Evolutionary conservation across 2,888 invertebrate genomes (phyloP).

Genomic region (Teleiodes luculella): DNA sequence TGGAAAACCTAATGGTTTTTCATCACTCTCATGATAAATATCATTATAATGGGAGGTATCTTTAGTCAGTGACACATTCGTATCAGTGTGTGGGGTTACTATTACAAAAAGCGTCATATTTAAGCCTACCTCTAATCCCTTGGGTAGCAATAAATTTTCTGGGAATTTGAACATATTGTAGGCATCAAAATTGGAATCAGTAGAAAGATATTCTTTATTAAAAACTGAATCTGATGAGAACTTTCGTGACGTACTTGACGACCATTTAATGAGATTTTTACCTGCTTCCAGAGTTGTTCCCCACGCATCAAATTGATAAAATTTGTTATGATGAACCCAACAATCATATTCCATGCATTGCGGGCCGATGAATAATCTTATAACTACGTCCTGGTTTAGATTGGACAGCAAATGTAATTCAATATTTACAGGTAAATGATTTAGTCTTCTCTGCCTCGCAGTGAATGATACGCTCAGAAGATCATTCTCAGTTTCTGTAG

Average conservation of each 20-base stretch:
- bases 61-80: neutral
- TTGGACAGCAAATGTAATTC: constrained; percentile 50
- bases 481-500: neutral
- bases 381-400: constrained; percentile 35
- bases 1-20: constrained; percentile 64
- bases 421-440: constrained; percentile 47
- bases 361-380: constrained; percentile 63
- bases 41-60: constrained; percentile 34
- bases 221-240: constrained; percentile 48
- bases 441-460: constrained; percentile 57
- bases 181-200: constrained; percentile 28
- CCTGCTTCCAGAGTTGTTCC: constrained; percentile 43
- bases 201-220: constrained; percentile 35
- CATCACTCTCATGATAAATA: constrained; percentile 41
- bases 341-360: constrained; percentile 44
- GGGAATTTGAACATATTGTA: constrained; percentile 62
- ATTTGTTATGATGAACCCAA: constrained; percentile 46
- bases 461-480: constrained; percentile 24
- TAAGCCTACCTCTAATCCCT: constrained; percentile 52
- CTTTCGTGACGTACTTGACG: constrained; percentile 41
- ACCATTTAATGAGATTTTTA: constrained; percentile 50
- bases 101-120: constrained; percentile 62
- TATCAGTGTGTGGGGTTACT: constrained; percentile 42
- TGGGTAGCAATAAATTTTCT: constrained; percentile 55
- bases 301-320: constrained; percentile 58